Percentiles rank a stretch among this genome's conserved stretches.
Conservation (phyloP, 2,888 invertebrate species). For the Cerastis leucographa region DNA sequence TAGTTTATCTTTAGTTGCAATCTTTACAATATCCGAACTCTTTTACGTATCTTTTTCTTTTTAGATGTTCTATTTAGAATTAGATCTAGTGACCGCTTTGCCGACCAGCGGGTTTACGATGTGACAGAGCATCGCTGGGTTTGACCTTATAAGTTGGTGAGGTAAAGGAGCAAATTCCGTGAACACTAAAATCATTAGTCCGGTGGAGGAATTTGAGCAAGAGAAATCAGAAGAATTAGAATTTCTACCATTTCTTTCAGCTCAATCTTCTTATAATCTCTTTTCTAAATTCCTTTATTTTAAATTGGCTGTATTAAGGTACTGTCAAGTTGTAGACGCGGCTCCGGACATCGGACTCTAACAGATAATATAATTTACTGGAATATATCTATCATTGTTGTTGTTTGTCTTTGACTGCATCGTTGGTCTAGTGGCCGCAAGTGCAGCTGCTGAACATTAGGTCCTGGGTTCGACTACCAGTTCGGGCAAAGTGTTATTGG, state of each 20-base stretch:
- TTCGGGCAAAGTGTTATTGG: too few species aligned
- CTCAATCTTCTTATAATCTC: background rate
- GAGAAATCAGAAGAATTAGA: background rate
- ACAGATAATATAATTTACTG: background rate
- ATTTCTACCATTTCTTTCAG: background rate
- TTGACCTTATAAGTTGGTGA: constrained; percentile 73
- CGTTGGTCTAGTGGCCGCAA: too few species aligned
- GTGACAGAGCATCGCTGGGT: constrained; percentile 79
- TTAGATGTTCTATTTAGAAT: constrained; percentile 74
- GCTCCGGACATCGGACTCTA: background rate
- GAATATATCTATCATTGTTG: too few species aligned
- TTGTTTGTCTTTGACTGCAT: too few species aligned
- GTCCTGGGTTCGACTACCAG: too few species aligned
- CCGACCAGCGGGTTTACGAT: constrained; percentile 82
- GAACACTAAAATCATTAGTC: background rate
- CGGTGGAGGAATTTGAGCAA: background rate
- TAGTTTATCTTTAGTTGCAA: constrained; percentile 57
- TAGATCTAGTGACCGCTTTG: constrained; percentile 83
- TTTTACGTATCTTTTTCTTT: constrained; percentile 68
- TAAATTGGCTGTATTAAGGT: background rate
- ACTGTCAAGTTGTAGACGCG: too few species aligned
- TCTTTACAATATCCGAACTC: constrained; percentile 66
- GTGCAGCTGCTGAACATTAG: too few species aligned
- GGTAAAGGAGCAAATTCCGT: constrained; percentile 41
- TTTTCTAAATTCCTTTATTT: background rate